Conservation (phyloP, 2,888 invertebrate species). For the Leuctra nigra region DNA sequence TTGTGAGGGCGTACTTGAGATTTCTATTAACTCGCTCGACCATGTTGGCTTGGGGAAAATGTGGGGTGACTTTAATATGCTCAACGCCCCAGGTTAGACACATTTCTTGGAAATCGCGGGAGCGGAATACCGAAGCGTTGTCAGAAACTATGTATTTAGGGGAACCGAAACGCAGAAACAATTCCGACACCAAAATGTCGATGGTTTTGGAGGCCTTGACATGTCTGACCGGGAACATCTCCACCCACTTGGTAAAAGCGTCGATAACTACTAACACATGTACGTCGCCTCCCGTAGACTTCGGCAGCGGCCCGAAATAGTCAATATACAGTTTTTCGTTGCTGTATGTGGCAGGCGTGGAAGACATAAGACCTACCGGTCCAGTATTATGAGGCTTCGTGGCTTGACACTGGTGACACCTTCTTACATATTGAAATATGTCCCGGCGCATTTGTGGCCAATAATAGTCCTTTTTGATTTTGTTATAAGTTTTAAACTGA, state of each 20-base stretch:
- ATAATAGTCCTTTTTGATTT: neutral
- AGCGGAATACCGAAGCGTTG: neutral
- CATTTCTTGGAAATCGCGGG: neutral
- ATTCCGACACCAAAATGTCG: neutral
- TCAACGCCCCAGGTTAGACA: neutral
- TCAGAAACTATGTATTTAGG: neutral
- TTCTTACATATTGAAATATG: neutral
- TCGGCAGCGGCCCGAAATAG: neutral
- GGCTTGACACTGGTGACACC: neutral
- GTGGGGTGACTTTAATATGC: neutral
- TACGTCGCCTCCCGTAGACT: neutral
- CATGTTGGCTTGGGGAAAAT: neutral
- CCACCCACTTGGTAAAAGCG: neutral
- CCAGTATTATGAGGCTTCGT: neutral
- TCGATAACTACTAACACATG: neutral
- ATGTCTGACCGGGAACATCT: neutral
- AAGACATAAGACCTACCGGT: neutral
- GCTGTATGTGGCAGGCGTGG: neutral
- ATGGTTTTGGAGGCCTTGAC: neutral
- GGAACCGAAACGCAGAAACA: neutral
- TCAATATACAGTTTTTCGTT: neutral
- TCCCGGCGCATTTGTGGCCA: neutral
- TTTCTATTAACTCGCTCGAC: neutral
- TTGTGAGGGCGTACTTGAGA: neutral
- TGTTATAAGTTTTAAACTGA: neutral